Conservation (phyloP, 35 echinoderm and acorn worm genomes). For the Hemicentrotus pulcherrimus region DNA sequence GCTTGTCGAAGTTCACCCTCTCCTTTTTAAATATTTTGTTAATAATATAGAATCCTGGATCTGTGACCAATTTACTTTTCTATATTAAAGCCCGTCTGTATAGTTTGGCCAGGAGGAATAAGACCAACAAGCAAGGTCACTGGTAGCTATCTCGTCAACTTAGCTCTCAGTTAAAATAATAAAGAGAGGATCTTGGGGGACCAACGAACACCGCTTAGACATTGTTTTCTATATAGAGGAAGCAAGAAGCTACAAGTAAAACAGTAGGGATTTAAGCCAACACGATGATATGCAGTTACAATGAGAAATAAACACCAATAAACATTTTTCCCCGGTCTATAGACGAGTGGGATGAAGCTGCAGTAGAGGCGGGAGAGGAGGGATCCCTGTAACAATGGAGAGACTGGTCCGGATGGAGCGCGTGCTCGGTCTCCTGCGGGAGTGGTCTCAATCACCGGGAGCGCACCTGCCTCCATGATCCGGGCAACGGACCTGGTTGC, state of each 20-base stretch:
- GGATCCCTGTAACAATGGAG: neutral
- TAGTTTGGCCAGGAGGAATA: neutral
- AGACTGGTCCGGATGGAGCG: neutral
- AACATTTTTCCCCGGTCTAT: neutral
- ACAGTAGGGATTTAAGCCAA: too few species aligned
- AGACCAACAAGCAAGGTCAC: neutral
- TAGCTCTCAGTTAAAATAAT: too few species aligned
- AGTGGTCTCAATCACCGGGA: neutral
- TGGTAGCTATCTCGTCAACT: too few species aligned
- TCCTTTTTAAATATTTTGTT: too few species aligned
- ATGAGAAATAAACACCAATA: neutral
- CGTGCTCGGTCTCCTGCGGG: slow-evolving; percentile 11
- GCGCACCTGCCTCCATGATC: neutral
- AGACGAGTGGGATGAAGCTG: neutral
- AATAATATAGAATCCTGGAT: neutral
- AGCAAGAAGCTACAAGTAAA: too few species aligned
- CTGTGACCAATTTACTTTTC: neutral
- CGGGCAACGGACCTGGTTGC: neutral
- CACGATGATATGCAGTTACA: too few species aligned
- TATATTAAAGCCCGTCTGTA: neutral
- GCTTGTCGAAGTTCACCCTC: too few species aligned
- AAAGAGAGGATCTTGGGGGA: too few species aligned
- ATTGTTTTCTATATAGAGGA: too few species aligned
- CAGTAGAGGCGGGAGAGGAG: neutral
- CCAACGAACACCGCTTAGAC: too few species aligned